Base-by-base conservation (phyloP, 2,888 invertebrate species). In the Acanthosoma haemorrhoidale region DNA sequence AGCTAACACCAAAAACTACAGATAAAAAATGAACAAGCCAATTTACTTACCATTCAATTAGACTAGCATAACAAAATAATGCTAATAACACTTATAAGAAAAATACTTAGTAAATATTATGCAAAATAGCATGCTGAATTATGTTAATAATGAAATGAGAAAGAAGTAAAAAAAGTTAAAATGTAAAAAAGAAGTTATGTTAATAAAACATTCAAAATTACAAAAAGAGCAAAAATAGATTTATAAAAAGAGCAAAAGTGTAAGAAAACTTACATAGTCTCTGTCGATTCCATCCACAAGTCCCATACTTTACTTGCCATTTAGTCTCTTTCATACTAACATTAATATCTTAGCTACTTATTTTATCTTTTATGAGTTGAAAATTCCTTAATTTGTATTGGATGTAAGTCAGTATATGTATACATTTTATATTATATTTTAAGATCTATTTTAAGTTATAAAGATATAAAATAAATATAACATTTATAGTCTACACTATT, bases 101-200 rank as follows among this genome's bases (percentile, higher is more conserved):
- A 63, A 38, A 15, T 39, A 63, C 13, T 36, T n/a, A 25, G 29
- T 16, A 64, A 15, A 41, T 21, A 15, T 41, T 29, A 64, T 64
- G 64, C 64, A 64, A 64, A 64, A 36, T 13, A 15, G 64, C 64
- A 64, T 64, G 64, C 64, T 41, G n/a, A 18, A 41, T 25, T 41
- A 64, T 18, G 18, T 29, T 29, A 64, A 64, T 41, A 64, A 34
- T 36, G 29, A 41, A 18, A 41, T 29, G 15, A 41, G 21, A 64
- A 36, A 41, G 25, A 64, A 64, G 41, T 21, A 61, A 9, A 61
- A 61, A 32, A 36, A 61, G 25, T 25, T 51, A 6, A 25, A 51
- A 51, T 21, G 29, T 11, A 51, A 25, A 51, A 29, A 51, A 51
- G 29, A 21, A 25, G 5, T 43, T 25, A 51, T 2, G 51, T 51